Evolutionary conservation across 2,888 invertebrate genomes (phyloP), one percentile per base, ranked within the genome.

Genomic region (Ochropleura plecta): DNA sequence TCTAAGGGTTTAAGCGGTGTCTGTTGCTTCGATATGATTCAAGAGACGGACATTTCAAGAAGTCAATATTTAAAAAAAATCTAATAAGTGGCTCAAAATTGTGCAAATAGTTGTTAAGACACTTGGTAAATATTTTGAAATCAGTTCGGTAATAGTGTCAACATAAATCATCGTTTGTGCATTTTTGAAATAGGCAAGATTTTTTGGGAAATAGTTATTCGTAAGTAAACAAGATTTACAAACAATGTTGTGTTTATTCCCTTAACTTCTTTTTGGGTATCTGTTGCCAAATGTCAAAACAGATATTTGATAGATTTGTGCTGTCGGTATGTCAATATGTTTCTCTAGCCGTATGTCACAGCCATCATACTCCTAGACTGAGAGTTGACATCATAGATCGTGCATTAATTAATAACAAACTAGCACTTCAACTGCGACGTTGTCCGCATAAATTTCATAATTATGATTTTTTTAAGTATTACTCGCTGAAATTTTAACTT

Each of bases 1-100:
- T 91, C 93, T 1, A 91, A 88, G 78, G 92, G 92, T 18, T 85
- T 93, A 16, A 85, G 81, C 49, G 92, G 92, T 30, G 88, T 93
- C 82, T 90, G 92, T 84, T 91, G 91, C 83, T 90, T 93, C 77
- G 89, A 91, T 70, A 73, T 90, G 78, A 60, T 77, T 30, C 67
- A 86, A 76, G 83, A 83, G 18, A 70, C 59, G 6, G 59, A 76
- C 9, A 51, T 78, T 40, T 46, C 49, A 70, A 51, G 51, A n/a
- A 59, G 9, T 18, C 40, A 44, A 20, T 8, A 69, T 69, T 77
- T 6, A 3, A 40, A 55, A 48, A 20, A 48, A 53, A 20, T n/a
- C 10, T 12, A 10, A 49, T 18, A 10, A 46, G 7, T 53, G 18
- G 1, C 40, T n/a, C 2, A 7, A 75, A 20, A 12, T 74, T 64